Percentiles rank a stretch among this genome's conserved stretches.
Evolutionary conservation across 2,888 invertebrate genomes (phyloP).

Genomic region (Druceiella hillmani): DNA sequence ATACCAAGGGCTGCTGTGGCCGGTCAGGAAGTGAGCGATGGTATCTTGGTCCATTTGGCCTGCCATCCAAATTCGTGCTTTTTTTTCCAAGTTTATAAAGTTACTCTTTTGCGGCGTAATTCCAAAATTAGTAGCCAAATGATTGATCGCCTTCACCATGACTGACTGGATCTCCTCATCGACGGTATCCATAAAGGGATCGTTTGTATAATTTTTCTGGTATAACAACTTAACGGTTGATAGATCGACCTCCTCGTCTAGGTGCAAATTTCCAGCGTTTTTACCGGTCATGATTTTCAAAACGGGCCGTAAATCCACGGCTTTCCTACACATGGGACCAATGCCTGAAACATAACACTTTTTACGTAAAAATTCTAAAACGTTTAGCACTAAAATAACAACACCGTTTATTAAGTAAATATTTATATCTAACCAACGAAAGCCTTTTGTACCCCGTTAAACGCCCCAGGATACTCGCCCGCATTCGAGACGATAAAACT

Average conservation of each 20-base stretch:
- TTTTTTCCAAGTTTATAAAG: constrained; percentile 57
- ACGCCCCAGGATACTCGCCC: constrained; percentile 73
- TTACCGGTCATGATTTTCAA: constrained; percentile 66
- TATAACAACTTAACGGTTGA: constrained; percentile 69
- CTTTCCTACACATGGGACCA: constrained; percentile 86
- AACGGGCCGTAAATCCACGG: constrained; percentile 76
- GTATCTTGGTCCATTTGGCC: constrained; percentile 62
- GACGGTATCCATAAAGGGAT: constrained; percentile 64
- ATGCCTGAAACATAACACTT: constrained; percentile 41
- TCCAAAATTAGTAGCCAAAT: constrained; percentile 53
- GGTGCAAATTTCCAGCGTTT: constrained; percentile 50
- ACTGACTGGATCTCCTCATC: constrained; percentile 65
- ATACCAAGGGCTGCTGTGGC: constrained; percentile 54
- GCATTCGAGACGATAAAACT: constrained; percentile 67
- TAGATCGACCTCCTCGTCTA: constrained; percentile 65
- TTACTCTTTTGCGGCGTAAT: constrained; percentile 57
- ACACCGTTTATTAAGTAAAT: neutral
- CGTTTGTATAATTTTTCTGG: constrained; percentile 75
- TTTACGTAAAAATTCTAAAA: no score
- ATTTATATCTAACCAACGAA: constrained; percentile 42
- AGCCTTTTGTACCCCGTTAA: constrained; percentile 46
- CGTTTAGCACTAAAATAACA: no score
- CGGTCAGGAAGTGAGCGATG: constrained; percentile 62
- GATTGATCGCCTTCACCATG: constrained; percentile 56
- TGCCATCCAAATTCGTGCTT: constrained; percentile 65